Conservation (phyloP, 2,113 vertebrate species). For the Galbula dea region DNA sequence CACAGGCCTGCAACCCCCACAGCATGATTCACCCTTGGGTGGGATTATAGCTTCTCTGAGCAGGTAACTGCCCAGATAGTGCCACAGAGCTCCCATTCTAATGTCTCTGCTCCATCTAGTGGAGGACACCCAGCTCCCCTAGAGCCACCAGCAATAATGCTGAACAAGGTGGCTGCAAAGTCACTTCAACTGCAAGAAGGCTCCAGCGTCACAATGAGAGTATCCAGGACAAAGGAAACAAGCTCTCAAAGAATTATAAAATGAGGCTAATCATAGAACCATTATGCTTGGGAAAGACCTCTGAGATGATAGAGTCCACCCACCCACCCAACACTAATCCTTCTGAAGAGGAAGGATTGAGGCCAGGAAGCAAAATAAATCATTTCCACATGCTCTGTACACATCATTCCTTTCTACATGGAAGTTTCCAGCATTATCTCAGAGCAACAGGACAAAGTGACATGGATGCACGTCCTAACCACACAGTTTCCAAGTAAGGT, state of each 20-base stretch:
- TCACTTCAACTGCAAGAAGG: not conserved
- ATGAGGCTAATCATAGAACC: not conserved
- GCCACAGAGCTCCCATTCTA: not conserved
- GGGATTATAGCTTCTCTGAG: conserved; percentile 27
- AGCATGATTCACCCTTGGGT: conserved; percentile 64
- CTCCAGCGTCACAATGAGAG: not conserved
- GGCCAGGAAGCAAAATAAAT: not conserved
- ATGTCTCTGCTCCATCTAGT: conserved; percentile 65
- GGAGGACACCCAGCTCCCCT: not conserved
- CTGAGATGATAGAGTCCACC: too few relatives aligned
- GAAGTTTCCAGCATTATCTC: not conserved
- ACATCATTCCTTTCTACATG: not conserved
- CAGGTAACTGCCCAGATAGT: not conserved
- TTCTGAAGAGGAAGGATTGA: not conserved
- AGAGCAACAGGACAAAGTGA: not conserved
- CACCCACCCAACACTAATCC: not conserved
- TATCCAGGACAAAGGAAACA: not conserved
- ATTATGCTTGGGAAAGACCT: too few relatives aligned
- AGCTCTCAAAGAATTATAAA: not conserved
- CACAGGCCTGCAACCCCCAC: conserved; percentile 62
- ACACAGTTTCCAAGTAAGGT: not conserved
- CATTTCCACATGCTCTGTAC: accelerated
- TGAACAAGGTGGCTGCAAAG: not conserved
- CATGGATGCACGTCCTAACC: not conserved
- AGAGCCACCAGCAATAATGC: not conserved